A percentile compares a stretch with the other conserved stretches of the same genome.
Evolutionary conservation across 2,888 invertebrate genomes (phyloP).

Genomic region (Saturnia pavonia): DNA sequence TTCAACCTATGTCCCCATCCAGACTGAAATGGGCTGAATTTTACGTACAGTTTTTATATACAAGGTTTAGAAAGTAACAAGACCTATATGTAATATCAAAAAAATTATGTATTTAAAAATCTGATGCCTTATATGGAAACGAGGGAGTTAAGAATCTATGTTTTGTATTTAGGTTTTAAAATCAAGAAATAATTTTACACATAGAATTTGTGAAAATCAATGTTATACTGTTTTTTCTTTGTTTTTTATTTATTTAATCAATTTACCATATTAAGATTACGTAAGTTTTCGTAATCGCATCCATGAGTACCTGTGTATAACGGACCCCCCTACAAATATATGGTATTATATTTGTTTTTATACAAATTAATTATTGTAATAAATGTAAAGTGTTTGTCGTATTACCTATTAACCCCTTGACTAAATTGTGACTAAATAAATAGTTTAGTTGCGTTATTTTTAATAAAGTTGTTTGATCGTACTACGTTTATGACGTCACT

Average conservation of each 20-base stretch:
- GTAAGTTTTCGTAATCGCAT: background rate
- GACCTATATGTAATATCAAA: background rate
- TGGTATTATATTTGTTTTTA: background rate
- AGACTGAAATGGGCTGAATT: no score
- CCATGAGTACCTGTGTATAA: background rate
- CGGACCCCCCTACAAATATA: background rate
- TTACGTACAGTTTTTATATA: background rate
- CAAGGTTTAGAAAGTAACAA: background rate
- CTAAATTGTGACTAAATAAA: background rate
- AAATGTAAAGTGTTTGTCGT: background rate
- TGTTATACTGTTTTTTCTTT: background rate
- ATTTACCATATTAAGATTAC: background rate
- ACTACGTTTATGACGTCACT: no score
- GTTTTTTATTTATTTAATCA: background rate
- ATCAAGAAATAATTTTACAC: background rate
- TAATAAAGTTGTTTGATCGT: no score
- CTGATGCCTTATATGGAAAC: background rate
- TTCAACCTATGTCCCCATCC: background rate
- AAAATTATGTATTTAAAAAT: no score
- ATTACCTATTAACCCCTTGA: background rate
- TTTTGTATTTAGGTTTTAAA: background rate
- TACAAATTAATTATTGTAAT: conserved; percentile 1
- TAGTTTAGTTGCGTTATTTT: no score
- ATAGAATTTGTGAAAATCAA: background rate
- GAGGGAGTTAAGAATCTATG: background rate